Evolutionary conservation across 2,797 vertebrate species (phyloP), one percentile per base, ranked within the genome.

Genomic region (Fistularia commersonii): DNA sequence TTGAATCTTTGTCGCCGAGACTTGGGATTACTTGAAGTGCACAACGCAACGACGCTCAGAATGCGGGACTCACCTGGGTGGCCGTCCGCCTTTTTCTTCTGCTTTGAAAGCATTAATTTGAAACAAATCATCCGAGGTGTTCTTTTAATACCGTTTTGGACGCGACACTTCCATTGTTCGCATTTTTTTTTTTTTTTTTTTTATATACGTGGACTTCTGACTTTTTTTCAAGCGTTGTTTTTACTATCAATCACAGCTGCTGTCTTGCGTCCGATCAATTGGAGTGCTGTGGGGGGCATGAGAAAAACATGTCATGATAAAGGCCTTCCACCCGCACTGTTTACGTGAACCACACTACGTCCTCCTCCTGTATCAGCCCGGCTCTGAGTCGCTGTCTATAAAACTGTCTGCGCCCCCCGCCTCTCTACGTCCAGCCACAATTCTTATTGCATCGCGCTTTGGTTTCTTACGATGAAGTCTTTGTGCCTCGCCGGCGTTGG

Each of bases 1-100:
- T 43, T 51, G 49, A 44, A 48, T 54, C 43, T 42, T 42, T 49
- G 36, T 56, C 50, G 42, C 61, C 44, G 46, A 68, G 40, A 70
- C 33, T 71, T 77, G 70, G 61, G 38, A 80, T 73, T 79, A 87
- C 81, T 84, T 87, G 84, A 85, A 82, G 58, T 58, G 40, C 50
- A 1, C 48, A 77, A 73, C 80, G 80, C 81, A 82, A 72, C 41
- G 43, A 36, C 35, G 35, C 35, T 8, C 35, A 10, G 35, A 36
- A 36, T 2, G 35, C 9, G 40, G 55, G 44, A 43, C 45, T 54
- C 40, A 48, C 42, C 51, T 6, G 0, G 38, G 60, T 48, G 59
- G 57, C 34, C 41, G 32, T 36, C 57, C 69, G 80, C 79, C 76
- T 73, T 70, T 70, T 23, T 23, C 45, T 36, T 36, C 9, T 36